Percentiles rank a stretch among this genome's conserved stretches.
phyloP scores from a whole-genome alignment of 2,113 vertebrate species.

The Cyanistes caeruleus region DNA sequence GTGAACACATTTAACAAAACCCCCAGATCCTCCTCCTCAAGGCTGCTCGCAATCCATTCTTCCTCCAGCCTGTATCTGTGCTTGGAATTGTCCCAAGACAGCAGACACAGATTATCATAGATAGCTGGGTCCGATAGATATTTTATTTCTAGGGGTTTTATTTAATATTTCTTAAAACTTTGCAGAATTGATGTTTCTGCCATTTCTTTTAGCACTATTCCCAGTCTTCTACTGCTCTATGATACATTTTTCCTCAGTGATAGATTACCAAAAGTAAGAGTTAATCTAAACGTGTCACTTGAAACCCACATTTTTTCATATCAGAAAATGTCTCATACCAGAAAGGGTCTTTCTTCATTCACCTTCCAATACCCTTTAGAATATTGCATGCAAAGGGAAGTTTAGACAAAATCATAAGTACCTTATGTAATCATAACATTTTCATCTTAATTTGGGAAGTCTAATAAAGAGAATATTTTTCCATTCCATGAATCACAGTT shows the following conservation, averaged over 20 bases:
- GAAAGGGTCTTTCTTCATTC: not conserved
- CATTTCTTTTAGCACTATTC: not conserved
- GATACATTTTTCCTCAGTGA: not conserved
- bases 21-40: not conserved
- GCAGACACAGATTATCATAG: not conserved
- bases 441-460: not conserved
- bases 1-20: not conserved
- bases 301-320: not conserved
- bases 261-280: not conserved
- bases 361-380: not conserved
- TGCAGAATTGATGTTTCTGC: not conserved
- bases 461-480: conserved; percentile 1
- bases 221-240: not conserved
- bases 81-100: not conserved
- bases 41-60: not conserved
- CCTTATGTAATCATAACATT: not conserved
- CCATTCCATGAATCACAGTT: not conserved
- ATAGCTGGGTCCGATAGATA: not conserved
- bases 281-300: not conserved
- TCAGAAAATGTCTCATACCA: not conserved
- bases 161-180: not conserved
- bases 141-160: not conserved
- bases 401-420: not conserved
- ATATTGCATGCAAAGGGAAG: not conserved
- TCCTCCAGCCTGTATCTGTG: not conserved